Base-by-base conservation (phyloP, 2,888 invertebrate species). In the Synanthedon vespiformis region DNA sequence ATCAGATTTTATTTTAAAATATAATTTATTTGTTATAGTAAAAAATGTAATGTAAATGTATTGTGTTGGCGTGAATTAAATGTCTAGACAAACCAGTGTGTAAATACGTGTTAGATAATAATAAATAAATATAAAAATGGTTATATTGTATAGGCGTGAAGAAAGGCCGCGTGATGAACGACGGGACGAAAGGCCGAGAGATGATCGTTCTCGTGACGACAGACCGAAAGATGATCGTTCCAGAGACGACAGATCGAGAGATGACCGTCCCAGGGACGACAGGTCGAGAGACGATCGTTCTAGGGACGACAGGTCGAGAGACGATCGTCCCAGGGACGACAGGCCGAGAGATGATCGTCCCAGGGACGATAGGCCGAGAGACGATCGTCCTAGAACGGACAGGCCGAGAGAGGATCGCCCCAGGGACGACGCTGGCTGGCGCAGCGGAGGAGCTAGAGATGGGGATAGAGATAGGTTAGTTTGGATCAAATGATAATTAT, bases 131-230 rank as follows among this genome's bases (percentile, higher is more conserved):
- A 34, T 34, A 34, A 10, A 6, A 34, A 34, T 34, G 8, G 10
- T 34, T 34, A 34, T 34, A 34, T 34, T 10, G 10, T 34, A 63
- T 1, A 60, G 57, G 44, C 55, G 62, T 44, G 40, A 51, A 18
- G 58, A 56, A 49, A 27, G 54, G n/a, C 52, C 57, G 4, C 58
- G 64, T 11, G 65, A 65, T 48, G 18, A 48, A 12, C n/a, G 16
- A 18, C 48, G 48, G 14, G 48, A 48, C 2, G 58, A 61, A 18
- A 58, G 60, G 2, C 54, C 58, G 0, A 57, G 71, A 0, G 70
- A 70, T 1, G 68, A 70, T 2, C 54, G 61, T 4, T 59, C 68
- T 2, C 61, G 71, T 10, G 77, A 73, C n/a, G 70, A 68, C 66
- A 34, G 34, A 34, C 3, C 34, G 34, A 34, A 3, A 10, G 34